Conservation (phyloP, 2,113 vertebrate species). For the Cyphomyrus plagiostoma region DNA sequence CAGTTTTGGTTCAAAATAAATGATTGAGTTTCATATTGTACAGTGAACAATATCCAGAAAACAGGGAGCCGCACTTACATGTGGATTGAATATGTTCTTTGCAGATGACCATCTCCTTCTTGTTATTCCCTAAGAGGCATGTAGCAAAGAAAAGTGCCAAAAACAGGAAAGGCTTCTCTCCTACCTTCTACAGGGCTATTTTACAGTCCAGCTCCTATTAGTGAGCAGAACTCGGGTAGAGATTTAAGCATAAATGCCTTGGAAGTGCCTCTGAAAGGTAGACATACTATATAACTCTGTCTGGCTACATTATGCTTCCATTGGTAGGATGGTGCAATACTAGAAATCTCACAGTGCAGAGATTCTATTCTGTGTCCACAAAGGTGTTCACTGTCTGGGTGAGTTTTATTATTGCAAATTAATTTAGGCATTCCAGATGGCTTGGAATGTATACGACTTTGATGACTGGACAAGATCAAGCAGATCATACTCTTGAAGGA, state of each 20-base stretch:
- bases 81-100: neutral
- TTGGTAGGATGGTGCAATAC: neutral
- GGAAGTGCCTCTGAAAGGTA: conserved; percentile 11
- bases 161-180: conserved; percentile 14
- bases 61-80: neutral
- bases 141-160: neutral
- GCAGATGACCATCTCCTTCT: neutral
- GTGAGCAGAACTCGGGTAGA: conserved; percentile 36
- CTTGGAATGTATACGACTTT: neutral
- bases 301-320: neutral
- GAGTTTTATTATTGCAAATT: neutral
- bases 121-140: neutral
- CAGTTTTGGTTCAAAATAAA: conserved; percentile 15
- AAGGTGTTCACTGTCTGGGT: neutral
- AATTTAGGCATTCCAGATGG: neutral
- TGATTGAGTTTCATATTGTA: conserved; percentile 20
- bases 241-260: conserved; percentile 52
- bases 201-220: conserved; percentile 37
- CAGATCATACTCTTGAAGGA: neutral
- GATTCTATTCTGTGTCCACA: neutral
- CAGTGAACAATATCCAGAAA: neutral
- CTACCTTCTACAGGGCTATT: conserved; percentile 29
- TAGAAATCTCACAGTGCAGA: neutral
- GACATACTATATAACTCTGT: neutral
- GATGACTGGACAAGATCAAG: neutral